These are phyloP conservation scores for Cephus sareptanus DNA, from an alignment of 2,888 invertebrate genomes.

Conservation along the genomic window DNA sequence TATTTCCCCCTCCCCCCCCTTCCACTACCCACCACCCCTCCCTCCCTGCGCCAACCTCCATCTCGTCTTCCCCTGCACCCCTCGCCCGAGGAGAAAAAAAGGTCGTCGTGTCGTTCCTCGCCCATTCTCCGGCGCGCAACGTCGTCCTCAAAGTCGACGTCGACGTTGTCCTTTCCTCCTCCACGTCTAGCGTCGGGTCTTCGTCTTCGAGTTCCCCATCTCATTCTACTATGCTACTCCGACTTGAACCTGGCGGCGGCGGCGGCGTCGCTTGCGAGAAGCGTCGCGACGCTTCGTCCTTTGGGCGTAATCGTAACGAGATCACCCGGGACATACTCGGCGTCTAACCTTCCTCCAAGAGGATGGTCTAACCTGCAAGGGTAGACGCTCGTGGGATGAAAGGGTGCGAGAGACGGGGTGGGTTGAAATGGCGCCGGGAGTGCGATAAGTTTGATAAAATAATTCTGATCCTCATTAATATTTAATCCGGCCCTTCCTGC, in stretches of 20 bases:
- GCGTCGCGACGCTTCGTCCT: too few relatives aligned
- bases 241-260: too few relatives aligned
- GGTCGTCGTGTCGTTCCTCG: slow-evolving; percentile 38
- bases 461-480: slow-evolving; percentile 14
- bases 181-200: too few relatives aligned
- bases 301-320: slow-evolving; percentile 4
- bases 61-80: not conserved
- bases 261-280: too few relatives aligned
- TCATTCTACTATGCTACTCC: too few relatives aligned
- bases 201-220: too few relatives aligned
- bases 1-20: slow-evolving; percentile 53
- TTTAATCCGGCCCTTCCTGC: slow-evolving; percentile 34
- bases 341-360: not conserved
- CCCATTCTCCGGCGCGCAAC: slow-evolving; percentile 31
- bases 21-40: slow-evolving; percentile 31
- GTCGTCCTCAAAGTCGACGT: slow-evolving; percentile 37
- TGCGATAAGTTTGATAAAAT: too few relatives aligned
- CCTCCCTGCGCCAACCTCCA: not conserved
- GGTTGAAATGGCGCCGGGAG: too few relatives aligned
- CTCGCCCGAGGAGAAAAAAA: not conserved
- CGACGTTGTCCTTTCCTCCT: slow-evolving; percentile 27
- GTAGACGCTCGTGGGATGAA: slow-evolving; percentile 12
- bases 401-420: slow-evolving; percentile 19
- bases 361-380: not conserved
- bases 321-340: not conserved